A percentile compares a stretch with the other conserved stretches of the same genome.
phyloP scores from a whole-genome alignment of 2,888 invertebrate genomes.

The Hyposoter dolosus region DNA sequence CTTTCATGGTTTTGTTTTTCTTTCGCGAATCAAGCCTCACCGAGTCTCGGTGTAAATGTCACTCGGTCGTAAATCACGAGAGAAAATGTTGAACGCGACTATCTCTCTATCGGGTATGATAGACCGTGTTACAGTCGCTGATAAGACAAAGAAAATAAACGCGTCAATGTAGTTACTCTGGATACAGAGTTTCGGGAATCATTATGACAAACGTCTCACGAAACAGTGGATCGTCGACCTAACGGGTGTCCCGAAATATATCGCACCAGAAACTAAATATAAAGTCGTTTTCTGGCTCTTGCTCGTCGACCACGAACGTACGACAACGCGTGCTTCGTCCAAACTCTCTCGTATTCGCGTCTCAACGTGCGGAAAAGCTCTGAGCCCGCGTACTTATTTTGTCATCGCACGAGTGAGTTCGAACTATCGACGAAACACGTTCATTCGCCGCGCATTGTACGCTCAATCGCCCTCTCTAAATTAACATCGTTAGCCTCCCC shows the following conservation, averaged over 20 bases:
- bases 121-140: not conserved
- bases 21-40: not conserved
- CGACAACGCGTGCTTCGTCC: constrained; percentile 4
- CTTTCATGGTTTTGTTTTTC: not conserved
- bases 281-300: constrained; percentile 64
- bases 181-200: constrained; percentile 47
- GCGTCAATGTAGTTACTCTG: not conserved
- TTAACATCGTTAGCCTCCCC: constrained; percentile 61
- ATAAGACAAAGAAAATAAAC: constrained; percentile 10
- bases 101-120: not conserved
- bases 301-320: constrained; percentile 17
- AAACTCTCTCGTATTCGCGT: constrained; percentile 5
- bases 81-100: not conserved
- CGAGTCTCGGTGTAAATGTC: not conserved
- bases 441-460: constrained; percentile 25
- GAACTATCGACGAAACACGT: constrained; percentile 40
- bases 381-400: constrained; percentile 23
- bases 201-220: constrained; percentile 66
- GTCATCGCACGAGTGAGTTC: constrained; percentile 32
- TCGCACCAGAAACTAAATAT: constrained; percentile 65
- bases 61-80: not conserved
- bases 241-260: constrained; percentile 69
- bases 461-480: constrained; percentile 63
- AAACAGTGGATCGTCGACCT: constrained; percentile 69
- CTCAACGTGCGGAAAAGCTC: constrained; percentile 42